Evolutionary conservation across 2,888 invertebrate genomes (phyloP).

Genomic region (Rotaria socialis): DNA sequence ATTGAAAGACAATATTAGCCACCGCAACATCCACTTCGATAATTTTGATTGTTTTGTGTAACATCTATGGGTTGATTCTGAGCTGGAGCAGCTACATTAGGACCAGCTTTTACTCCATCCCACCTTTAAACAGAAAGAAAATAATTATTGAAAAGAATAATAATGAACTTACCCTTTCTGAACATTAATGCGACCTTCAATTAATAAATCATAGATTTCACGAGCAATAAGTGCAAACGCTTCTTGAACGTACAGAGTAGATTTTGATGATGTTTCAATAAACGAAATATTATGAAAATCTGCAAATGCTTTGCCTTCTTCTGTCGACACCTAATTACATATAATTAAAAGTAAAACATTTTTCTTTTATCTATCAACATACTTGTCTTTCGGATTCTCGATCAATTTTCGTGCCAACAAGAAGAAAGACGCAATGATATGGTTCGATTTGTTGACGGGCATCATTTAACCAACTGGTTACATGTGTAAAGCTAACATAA

Average conservation of each 20-base stretch:
- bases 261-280: conserved; percentile 45
- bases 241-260: conserved; percentile 43
- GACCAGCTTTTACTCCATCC: conserved; percentile 22
- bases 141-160: not conserved
- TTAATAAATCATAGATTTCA: conserved; percentile 42
- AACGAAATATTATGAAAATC: conserved; percentile 42
- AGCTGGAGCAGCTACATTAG: not conserved
- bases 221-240: conserved; percentile 39
- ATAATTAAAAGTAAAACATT: not conserved
- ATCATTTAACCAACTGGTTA: conserved; percentile 46
- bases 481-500: conserved; percentile 44
- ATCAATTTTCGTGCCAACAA: conserved; percentile 46
- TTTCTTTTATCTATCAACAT: not conserved
- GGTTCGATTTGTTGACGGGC: conserved; percentile 45
- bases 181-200: conserved; percentile 41
- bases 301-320: conserved; percentile 44
- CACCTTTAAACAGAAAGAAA: not conserved
- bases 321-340: conserved; percentile 36
- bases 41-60: not conserved
- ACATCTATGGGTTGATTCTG: not conserved
- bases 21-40: not conserved
- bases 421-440: conserved; percentile 43
- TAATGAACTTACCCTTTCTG: conserved; percentile 35
- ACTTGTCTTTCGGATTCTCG: conserved; percentile 33
- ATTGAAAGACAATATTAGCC: not conserved